Percentiles rank a stretch among this genome's conserved stretches.
Conservation (phyloP, 2,113 vertebrate species). For the Neodon shergylaensis region DNA sequence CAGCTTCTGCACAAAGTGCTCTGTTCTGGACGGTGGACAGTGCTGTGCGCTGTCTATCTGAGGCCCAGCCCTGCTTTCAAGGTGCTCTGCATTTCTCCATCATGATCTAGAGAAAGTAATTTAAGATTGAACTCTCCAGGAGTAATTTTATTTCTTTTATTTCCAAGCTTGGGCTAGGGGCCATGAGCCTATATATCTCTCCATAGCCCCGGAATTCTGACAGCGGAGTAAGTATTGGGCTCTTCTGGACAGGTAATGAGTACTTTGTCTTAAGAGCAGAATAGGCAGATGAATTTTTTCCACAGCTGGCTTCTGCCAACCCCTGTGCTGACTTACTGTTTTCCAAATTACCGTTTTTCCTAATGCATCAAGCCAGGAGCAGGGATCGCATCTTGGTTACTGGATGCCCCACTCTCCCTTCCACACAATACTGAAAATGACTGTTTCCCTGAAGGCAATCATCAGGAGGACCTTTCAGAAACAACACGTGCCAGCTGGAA, state of each 20-base stretch:
- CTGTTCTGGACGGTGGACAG: neutral
- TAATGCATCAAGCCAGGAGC: neutral
- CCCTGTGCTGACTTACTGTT: neutral
- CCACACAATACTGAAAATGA: conserved; percentile 54
- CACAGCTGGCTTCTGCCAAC: conserved; percentile 66
- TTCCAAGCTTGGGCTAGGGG: neutral
- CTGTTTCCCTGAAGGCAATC: conserved; percentile 48
- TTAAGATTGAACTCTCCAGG: neutral
- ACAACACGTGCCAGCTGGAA: conserved; percentile 39
- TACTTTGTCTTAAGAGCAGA: conserved; percentile 24
- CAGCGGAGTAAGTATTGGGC: neutral
- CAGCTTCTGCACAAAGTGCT: neutral
- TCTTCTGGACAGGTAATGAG: conserved; percentile 63
- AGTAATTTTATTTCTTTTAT: conserved; percentile 19
- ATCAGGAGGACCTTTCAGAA: conserved; percentile 52
- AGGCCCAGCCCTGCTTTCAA: neutral
- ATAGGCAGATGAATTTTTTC: conserved; percentile 44
- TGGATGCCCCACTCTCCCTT: neutral
- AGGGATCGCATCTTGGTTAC: conserved; percentile 6
- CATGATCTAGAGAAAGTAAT: neutral
- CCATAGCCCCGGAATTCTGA: neutral
- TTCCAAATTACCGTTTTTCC: conserved; percentile 67
- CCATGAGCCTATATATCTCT: neutral
- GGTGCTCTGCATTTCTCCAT: neutral
- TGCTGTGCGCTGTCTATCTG: neutral